Conservation (phyloP, 2,888 invertebrate species). For the Suillia variegata region DNA sequence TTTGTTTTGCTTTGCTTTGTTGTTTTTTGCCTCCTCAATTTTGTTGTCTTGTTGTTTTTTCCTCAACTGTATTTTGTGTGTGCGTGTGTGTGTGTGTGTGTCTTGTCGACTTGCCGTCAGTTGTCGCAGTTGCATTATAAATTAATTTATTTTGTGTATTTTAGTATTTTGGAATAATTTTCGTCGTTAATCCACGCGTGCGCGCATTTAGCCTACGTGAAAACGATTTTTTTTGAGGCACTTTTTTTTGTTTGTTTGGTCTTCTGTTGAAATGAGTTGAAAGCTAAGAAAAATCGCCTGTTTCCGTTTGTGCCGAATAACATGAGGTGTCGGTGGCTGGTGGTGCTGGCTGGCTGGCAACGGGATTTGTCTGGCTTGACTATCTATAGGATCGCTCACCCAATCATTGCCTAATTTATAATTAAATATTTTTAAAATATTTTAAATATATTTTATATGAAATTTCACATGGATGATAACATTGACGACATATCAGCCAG, state of each 20-base stretch:
- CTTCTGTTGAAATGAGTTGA: neutral
- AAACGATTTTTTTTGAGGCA: neutral
- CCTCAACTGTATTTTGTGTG: too few relatives aligned
- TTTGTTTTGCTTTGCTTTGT: slow-evolving; percentile 5
- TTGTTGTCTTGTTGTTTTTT: too few relatives aligned
- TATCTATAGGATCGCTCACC: too few relatives aligned
- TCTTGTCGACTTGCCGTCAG: neutral
- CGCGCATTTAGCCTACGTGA: slow-evolving; percentile 11
- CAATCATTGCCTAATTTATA: too few relatives aligned
- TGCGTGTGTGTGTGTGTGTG: too few relatives aligned
- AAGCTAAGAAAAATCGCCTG: slow-evolving; percentile 5
- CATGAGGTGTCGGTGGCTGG: too few relatives aligned
- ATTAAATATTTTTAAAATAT: too few relatives aligned
- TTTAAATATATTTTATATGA: too few relatives aligned
- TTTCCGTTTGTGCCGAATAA: slow-evolving; percentile 9
- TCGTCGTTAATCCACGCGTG: neutral
- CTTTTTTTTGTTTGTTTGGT: neutral
- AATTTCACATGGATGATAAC: too few relatives aligned
- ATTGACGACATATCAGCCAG: too few relatives aligned
- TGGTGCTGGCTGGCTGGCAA: neutral
- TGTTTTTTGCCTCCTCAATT: too few relatives aligned
- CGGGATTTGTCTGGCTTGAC: neutral
- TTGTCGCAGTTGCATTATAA: slow-evolving; percentile 4
- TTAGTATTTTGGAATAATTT: neutral
- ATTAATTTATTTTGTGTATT: slow-evolving; percentile 10